Evolutionary conservation across 2,888 invertebrate genomes (phyloP).

Genomic region (Pachycephus smyrnensis): DNA sequence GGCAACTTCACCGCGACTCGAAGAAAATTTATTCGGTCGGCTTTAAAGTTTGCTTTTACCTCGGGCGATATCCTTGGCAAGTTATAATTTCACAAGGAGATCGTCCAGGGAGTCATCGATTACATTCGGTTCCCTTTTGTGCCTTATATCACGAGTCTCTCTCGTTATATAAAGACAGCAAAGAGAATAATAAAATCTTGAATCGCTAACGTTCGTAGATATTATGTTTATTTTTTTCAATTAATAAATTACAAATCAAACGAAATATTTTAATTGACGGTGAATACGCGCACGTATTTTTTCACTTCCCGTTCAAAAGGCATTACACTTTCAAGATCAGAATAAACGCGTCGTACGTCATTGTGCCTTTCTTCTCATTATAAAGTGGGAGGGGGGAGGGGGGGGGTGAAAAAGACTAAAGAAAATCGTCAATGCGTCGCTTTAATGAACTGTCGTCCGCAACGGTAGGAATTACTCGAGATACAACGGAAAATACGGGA

Average conservation of each 20-base stretch:
- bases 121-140: neutral
- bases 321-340: neutral
- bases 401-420: constrained; percentile 11
- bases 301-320: neutral
- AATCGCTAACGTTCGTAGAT: too few species aligned
- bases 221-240: neutral
- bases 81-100: constrained; percentile 1
- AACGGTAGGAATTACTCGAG: constrained; percentile 35
- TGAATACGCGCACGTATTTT: neutral
- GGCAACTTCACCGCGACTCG: neutral
- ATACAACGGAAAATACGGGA: neutral
- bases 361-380: neutral
- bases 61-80: neutral
- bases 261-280: neutral
- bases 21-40: neutral
- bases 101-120: constrained; percentile 5
- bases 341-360: neutral
- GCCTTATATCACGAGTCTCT: neutral
- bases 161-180: neutral
- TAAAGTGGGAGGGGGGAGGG: neutral
- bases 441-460: constrained; percentile 46
- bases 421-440: constrained; percentile 42
- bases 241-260: neutral
- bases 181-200: neutral
- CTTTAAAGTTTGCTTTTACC: constrained; percentile 3